Conservation (phyloP, 2,888 invertebrate species). For the Pimpla rufipes region DNA sequence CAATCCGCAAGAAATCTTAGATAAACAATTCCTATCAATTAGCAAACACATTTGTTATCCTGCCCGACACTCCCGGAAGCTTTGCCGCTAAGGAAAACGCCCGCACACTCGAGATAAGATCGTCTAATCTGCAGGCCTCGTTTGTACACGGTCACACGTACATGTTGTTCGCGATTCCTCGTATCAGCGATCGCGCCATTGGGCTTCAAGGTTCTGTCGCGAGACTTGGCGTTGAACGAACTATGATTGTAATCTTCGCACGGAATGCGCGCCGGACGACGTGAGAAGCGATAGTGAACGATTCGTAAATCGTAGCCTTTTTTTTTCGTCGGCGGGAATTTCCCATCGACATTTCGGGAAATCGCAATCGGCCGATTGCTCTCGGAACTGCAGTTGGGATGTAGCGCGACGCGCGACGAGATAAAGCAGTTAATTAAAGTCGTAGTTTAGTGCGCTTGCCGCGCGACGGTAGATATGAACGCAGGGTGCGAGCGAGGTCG, state of each 20-base stretch:
- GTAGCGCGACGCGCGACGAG: neutral
- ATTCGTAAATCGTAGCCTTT: neutral
- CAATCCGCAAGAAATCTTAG: neutral
- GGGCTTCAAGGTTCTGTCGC: neutral
- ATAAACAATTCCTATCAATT: neutral
- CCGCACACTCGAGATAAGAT: constrained; percentile 11
- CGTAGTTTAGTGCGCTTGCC: neutral
- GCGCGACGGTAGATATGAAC: neutral
- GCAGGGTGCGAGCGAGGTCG: neutral
- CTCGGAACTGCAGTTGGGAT: neutral
- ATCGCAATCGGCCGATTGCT: neutral
- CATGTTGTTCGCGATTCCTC: constrained; percentile 8
- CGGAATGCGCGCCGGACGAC: constrained; percentile 4
- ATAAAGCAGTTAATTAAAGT: constrained; percentile 3
- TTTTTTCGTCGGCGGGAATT: neutral
- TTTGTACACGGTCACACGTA: neutral
- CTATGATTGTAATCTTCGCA: neutral
- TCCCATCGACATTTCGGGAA: neutral
- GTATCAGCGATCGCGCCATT: constrained; percentile 21
- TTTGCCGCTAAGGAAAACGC: neutral
- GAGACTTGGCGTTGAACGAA: neutral
- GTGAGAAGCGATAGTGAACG: constrained; percentile 2
- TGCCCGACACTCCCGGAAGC: neutral
- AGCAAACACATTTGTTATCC: neutral
- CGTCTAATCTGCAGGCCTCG: neutral